Evolutionary conservation across 1,140 invertebrate genomes (phyloP).

Genomic region (Drosophila auraria): DNA sequence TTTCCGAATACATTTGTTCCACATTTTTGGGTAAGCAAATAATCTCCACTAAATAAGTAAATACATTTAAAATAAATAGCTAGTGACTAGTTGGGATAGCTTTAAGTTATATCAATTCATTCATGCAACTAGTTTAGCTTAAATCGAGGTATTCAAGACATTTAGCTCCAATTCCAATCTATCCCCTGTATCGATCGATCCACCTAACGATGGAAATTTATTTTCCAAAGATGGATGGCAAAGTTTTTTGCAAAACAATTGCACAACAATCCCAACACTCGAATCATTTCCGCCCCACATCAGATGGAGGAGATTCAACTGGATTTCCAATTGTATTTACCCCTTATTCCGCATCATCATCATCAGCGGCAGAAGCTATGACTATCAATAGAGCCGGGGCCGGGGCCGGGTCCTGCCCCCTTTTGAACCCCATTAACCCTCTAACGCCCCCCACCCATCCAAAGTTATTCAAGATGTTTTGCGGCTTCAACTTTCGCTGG

Average conservation of each 20-base stretch:
- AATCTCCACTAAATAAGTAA: not conserved
- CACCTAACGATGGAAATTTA: conserved; percentile 12
- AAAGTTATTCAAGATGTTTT: conserved; percentile 64
- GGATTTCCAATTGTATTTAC: conserved; percentile 30
- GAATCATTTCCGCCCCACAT: conserved; percentile 16
- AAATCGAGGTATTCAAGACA: not conserved
- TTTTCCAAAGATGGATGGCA: conserved; percentile 26
- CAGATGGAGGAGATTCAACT: conserved; percentile 13
- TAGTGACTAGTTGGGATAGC: not conserved
- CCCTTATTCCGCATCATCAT: conserved; percentile 21
- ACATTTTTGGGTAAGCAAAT: conserved; percentile 97
- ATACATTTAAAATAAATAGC: too few relatives aligned
- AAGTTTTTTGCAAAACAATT: conserved; percentile 40
- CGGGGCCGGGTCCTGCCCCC: too few relatives aligned
- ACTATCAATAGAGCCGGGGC: not conserved
- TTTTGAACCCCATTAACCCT: not conserved
- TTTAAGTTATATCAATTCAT: not conserved
- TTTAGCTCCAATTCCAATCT: not conserved
- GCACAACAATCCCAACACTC: conserved; percentile 30
- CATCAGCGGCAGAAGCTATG: conserved; percentile 27
- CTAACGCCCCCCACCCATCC: not conserved
- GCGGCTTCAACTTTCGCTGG: conserved; percentile 46
- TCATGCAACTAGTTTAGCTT: not conserved
- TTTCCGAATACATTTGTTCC: conserved; percentile 99
- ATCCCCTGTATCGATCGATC: conserved; percentile 13